Evolutionary conservation across 1,140 invertebrate genomes (phyloP), one percentile per base, ranked within the genome.

Genomic region (Dufourea novaeangliae): DNA sequence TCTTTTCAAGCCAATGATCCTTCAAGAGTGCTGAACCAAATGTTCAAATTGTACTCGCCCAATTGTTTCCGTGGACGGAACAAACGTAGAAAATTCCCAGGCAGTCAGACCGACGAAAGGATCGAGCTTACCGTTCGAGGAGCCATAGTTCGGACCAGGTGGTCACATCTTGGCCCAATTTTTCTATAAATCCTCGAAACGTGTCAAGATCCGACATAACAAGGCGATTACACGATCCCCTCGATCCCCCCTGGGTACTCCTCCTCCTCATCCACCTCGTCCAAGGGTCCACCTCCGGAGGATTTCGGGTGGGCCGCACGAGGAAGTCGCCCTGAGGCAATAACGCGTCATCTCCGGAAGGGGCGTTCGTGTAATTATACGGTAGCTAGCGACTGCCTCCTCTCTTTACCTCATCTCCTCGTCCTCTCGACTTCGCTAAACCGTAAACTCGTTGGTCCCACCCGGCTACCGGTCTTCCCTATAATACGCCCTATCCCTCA

Each of bases 401-500:
- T 82, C 83, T 84, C 85, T 88, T 84, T 79, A 79, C 80, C 76
- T 84, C 44, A 56, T 76, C 32, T 59, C 50, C 74, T 80, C 64
- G 67, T 64, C 25, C 78, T 79, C 73, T 86, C 80, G 64, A 52
- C 81, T 85, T 56, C 81, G 77, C 80, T 86, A 85, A 91, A 90
- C 86, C 88, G 89, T 92, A 92, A 92, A 92, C 86, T 90, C 88
- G 86, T 82, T 87, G 81, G 82, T 87, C 82, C 83, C 68, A 76
- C 59, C n/a, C 74, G 71, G 89, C 91, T 92, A 92, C 91, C 82
- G 90, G 91, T 92, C 88, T 92, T 92, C 86, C 90, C 83, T 91
- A 91, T 92, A 91, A 92, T 92, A 76, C 86, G 78, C 81, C 79
- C 84, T 86, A 88, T 87, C 84, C 80, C 86, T 89, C 86, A 78